Conservation (phyloP, 2,113 vertebrate species). For the Oplegnathus fasciatus region DNA sequence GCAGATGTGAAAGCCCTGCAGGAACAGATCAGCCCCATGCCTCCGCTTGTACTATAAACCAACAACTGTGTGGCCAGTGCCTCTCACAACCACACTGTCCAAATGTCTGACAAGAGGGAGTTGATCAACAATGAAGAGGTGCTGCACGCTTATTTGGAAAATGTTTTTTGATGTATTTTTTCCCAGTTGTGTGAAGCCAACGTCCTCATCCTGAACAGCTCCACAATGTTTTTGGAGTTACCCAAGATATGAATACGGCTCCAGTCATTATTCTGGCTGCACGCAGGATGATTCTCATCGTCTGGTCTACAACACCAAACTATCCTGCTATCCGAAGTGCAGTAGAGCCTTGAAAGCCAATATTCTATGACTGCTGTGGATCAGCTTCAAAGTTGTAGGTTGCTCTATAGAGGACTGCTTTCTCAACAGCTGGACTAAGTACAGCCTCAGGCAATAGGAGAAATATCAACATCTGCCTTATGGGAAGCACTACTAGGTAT, state of each 20-base stretch:
- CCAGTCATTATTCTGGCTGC: neutral
- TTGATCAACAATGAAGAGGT: neutral
- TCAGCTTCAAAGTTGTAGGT: constrained; percentile 4
- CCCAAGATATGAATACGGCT: neutral
- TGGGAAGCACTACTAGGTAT: neutral
- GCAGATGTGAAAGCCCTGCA: constrained; percentile 11
- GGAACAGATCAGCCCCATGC: neutral
- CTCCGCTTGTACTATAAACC: neutral
- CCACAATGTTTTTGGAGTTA: neutral
- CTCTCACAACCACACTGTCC: no score
- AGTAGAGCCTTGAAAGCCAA: neutral
- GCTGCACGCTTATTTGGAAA: neutral
- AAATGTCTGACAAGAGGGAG: neutral
- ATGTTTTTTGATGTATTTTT: neutral
- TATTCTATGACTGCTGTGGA: neutral
- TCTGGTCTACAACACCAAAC: neutral
- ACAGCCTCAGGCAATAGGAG: constrained; percentile 5
- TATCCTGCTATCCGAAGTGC: neutral
- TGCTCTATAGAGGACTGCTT: neutral
- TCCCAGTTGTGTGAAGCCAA: neutral
- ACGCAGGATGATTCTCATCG: neutral
- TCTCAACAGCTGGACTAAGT: constrained; percentile 8
- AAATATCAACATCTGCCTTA: neutral
- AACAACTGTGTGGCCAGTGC: neutral
- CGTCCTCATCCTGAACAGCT: neutral